These are phyloP conservation scores for Plecotus auritus DNA, from an alignment of 2,113 vertebrate species.

Conservation along the genomic window DNA sequence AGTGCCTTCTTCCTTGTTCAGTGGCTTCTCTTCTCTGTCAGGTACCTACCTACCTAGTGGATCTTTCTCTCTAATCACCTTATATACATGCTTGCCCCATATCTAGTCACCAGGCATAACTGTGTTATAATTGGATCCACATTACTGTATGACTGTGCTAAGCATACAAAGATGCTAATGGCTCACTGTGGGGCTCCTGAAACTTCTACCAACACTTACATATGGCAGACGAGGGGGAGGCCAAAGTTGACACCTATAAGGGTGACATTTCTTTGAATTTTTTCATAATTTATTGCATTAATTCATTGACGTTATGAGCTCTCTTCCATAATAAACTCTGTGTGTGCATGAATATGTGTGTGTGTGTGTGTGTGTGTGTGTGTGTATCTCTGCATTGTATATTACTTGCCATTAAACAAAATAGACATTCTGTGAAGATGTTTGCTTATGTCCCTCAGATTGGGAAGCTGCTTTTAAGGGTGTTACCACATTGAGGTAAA, in stretches of 20 bases:
- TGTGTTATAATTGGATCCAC: neutral
- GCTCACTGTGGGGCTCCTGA: neutral
- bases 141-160: neutral
- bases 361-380: neutral
- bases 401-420: constrained; percentile 19
- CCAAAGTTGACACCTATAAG: neutral
- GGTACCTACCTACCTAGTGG: neutral
- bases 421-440: neutral
- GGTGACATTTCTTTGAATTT: neutral
- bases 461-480: constrained; percentile 23
- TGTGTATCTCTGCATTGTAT: neutral
- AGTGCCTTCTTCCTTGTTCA: neutral
- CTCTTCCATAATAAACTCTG: neutral
- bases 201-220: neutral
- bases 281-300: constrained; percentile 13
- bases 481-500: constrained; percentile 11
- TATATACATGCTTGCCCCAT: neutral
- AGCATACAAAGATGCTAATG: neutral
- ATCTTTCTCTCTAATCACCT: neutral
- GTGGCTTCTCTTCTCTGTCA: neutral
- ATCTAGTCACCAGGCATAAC: neutral
- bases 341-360: neutral
- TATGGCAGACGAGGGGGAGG: neutral
- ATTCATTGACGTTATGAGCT: constrained; percentile 25
- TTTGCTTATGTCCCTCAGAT: constrained; percentile 1